Base-by-base conservation (phyloP, 2,797 vertebrate species). In the Cyclura pinguis region DNA sequence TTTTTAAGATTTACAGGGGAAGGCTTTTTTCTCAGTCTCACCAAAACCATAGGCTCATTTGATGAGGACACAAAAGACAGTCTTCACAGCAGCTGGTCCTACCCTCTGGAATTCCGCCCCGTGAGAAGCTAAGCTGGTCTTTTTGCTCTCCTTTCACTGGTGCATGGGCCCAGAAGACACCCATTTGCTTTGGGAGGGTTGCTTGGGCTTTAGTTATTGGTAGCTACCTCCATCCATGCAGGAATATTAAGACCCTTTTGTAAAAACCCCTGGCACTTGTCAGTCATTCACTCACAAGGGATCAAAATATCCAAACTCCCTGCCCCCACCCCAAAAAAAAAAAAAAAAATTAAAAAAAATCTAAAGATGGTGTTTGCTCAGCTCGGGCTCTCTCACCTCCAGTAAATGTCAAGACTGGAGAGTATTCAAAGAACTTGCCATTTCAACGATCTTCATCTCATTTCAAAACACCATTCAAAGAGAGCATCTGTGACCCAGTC, bases 401-500 rank as follows among this genome's bases (percentile, higher is more conserved):
- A 24, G 27, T 27, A 84, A 2, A 62, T 84, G 81, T 88, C 24
- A 80, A 50, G 35, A n/a, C 72, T 81, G 47, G 42, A 16, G 69
- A 76, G 52, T 74, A 74, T 47, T 87, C 24, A 83, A 81, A 85
- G 29, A 86, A 59, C 27, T 20, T 9, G 35, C 20, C 72, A 27
- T 88, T 78, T 77, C 78, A 91, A 72, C 14, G 20, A n/a, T 38
- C 16, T 81, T n/a, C 59, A 84, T 80, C 69, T 50, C 42, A 84
- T 80, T 76, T 50, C 42, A 69, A 88, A 90, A 89, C 38, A 78
- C 50, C 76, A 80, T 67, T 90, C 76, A 90, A 91, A 90, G 50
- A 78, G n/a, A 89, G 42, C 42, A 67, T 42, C 76, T 38, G 24
- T 24, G 80, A 90, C 81, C 62, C 47, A 84, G 8, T 88, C 78